A percentile compares a stretch with the other conserved stretches of the same genome.
Conservation (phyloP, 2,888 invertebrate species). For the Pyrocoelia pectoralis region DNA sequence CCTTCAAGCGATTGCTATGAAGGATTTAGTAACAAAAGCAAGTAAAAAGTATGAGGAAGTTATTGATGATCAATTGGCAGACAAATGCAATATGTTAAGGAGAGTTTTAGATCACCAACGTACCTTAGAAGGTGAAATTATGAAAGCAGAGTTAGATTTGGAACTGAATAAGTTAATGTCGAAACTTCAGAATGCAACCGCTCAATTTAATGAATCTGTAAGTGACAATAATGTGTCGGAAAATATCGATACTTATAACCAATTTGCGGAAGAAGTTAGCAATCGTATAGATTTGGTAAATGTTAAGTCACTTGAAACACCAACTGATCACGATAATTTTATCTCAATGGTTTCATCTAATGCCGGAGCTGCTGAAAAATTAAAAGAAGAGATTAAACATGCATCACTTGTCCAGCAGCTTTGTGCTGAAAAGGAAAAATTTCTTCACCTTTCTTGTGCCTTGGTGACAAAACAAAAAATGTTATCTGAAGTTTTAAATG, state of each 20-base stretch:
- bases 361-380: slow-evolving; percentile 16
- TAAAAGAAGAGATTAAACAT: slow-evolving; percentile 24
- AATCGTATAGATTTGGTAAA: slow-evolving; percentile 30
- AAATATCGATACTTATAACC: not conserved
- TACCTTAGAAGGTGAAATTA: slow-evolving; percentile 6
- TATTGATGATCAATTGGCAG: slow-evolving; percentile 32
- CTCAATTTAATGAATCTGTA: not conserved
- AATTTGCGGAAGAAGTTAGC: slow-evolving; percentile 5
- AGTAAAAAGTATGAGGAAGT: slow-evolving; percentile 23
- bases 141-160: not conserved
- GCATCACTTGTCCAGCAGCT: slow-evolving; percentile 22
- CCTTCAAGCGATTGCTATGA: slow-evolving; percentile 36
- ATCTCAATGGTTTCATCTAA: slow-evolving; percentile 20
- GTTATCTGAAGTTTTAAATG: not conserved
- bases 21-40: slow-evolving; percentile 24
- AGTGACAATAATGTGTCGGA: not conserved
- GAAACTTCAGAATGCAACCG: not conserved
- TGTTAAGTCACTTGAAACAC: slow-evolving; percentile 30
- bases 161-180: not conserved
- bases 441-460: not conserved
- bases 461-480: not conserved
- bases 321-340: slow-evolving; percentile 36
- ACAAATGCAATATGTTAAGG: slow-evolving; percentile 28
- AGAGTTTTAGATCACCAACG: slow-evolving; percentile 11
- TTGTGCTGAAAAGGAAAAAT: not conserved